Evolutionary conservation across 2,888 invertebrate species (phyloP).

Genomic region (Melanargia galathea): DNA sequence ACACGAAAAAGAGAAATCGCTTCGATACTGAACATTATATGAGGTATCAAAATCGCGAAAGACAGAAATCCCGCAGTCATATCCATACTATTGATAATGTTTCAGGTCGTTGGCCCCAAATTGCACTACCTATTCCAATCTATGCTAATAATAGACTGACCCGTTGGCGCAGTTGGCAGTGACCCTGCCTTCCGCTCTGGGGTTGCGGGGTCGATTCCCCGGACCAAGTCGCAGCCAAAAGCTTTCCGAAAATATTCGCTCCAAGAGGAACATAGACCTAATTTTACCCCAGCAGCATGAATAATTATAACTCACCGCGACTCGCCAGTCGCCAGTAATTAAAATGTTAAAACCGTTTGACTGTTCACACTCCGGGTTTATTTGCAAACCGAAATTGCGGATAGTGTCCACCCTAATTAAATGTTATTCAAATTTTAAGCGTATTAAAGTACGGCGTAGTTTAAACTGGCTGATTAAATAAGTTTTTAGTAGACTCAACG

Average conservation of each 20-base stretch:
- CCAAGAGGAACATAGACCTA: neutral
- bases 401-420: constrained; percentile 24
- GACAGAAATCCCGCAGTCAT: no score
- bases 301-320: constrained; percentile 31
- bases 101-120: no score
- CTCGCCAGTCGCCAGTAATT: constrained; percentile 32
- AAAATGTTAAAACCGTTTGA: constrained; percentile 38
- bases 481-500: neutral
- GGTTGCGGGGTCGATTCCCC: no score
- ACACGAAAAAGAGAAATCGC: no score
- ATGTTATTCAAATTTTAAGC: constrained; percentile 19
- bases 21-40: no score
- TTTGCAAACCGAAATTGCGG: constrained; percentile 25
- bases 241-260: constrained; percentile 2
- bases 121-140: no score
- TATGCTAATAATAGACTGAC: no score
- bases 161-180: no score
- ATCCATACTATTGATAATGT: no score
- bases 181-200: no score
- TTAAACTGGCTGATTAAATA: neutral
- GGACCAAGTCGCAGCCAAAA: no score
- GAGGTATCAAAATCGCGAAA: no score
- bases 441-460: constrained; percentile 3
- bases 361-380: constrained; percentile 30
- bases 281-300: constrained; percentile 11